A percentile compares a stretch with the other conserved stretches of the same genome.
Conservation (phyloP, 2,113 vertebrate genomes). For the Potamarius usumacintae region DNA sequence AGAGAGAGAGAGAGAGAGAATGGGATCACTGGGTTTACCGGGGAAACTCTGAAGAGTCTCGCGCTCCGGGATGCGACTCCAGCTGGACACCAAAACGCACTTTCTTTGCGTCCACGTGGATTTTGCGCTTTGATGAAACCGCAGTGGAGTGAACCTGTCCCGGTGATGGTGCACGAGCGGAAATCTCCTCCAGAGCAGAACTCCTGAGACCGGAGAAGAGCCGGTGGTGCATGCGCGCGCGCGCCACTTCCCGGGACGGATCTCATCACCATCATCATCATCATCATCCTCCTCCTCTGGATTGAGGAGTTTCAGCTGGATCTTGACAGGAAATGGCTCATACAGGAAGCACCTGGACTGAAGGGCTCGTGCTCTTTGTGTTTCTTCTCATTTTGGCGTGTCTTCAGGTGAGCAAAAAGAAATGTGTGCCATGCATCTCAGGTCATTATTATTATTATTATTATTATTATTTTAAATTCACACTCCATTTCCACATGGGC, state of each 20-base stretch:
- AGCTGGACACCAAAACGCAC: not conserved
- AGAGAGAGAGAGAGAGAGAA: not conserved
- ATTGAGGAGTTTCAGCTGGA: not conserved
- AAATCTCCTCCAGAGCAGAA: not conserved
- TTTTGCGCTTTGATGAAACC: not conserved
- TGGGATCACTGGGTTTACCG: not conserved
- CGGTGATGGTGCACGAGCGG: not conserved
- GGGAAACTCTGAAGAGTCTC: not conserved
- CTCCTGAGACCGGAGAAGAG: not conserved
- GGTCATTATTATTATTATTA: not conserved
- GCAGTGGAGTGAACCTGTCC: not conserved
- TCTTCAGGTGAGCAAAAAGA: slow-evolving; percentile 38
- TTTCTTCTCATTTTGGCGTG: slow-evolving; percentile 2
- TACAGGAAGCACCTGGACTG: not conserved
- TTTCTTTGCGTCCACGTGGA: not conserved
- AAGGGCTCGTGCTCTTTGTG: not conserved
- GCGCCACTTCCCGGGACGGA: not conserved
- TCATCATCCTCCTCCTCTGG: not conserved
- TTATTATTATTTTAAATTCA: not conserved
- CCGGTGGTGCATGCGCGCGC: not conserved
- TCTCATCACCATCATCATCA: no score
- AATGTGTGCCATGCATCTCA: not conserved
- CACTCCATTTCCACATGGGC: not conserved
- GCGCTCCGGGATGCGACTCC: not conserved
- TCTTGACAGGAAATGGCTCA: slow-evolving; percentile 34